phyloP scores from a whole-genome alignment of 2,797 vertebrate species.

The Danio choprae region DNA sequence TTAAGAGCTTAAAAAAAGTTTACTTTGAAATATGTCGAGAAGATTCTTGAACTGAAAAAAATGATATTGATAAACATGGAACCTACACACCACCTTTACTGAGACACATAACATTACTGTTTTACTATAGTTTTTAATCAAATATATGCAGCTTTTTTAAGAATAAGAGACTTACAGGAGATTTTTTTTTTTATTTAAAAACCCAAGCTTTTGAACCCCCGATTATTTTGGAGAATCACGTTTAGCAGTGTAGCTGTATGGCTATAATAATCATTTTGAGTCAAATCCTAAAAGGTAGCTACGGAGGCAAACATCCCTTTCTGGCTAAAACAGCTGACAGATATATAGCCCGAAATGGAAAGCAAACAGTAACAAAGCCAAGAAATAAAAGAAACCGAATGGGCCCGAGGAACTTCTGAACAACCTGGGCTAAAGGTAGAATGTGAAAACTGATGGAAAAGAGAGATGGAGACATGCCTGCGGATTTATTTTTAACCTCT shows the following conservation, averaged over 20 bases:
- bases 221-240: too few relatives aligned
- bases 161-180: not conserved
- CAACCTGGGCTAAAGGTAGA: slow-evolving; percentile 20
- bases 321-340: slow-evolving; percentile 17
- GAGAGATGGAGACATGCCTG: slow-evolving; percentile 18
- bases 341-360: slow-evolving; percentile 8
- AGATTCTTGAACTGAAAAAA: slow-evolving; percentile 4
- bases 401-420: slow-evolving; percentile 8
- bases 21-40: slow-evolving; percentile 4
- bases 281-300: not conserved
- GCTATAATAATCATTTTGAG: not conserved
- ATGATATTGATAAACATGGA: not conserved
- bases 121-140: not conserved
- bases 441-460: slow-evolving; percentile 20
- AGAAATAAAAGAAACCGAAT: slow-evolving; percentile 2
- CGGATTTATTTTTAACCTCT: slow-evolving; percentile 27
- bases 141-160: not conserved
- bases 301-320: slow-evolving; percentile 5
- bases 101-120: not conserved
- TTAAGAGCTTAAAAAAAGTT: slow-evolving; percentile 20
- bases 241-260: too few relatives aligned
- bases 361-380: slow-evolving; percentile 19
- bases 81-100: too few relatives aligned
- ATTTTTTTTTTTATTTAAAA: not conserved
- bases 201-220: not conserved